Evolutionary conservation across 2,888 invertebrate species (phyloP), one percentile per base, ranked within the genome.

Genomic region (Eubasilissa splendida): DNA sequence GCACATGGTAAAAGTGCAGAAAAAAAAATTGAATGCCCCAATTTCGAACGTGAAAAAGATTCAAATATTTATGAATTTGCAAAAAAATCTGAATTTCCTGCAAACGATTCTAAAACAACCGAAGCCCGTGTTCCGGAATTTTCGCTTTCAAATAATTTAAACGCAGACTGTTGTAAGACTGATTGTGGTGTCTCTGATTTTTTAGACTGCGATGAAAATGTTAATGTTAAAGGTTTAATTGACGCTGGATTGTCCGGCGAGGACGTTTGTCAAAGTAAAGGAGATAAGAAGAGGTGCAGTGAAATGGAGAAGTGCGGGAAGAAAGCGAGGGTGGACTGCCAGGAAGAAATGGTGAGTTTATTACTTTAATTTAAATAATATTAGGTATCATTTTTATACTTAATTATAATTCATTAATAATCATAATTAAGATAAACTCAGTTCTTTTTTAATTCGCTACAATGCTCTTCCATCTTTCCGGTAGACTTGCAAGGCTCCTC

Each of bases 221-320:
- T 68, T n/a, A 52, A 68, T 14, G 68, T 8, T 12, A 50, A 33
- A 12, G 50, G 50, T 66, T 31, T 50, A 3, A 42, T 50, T 9
- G 33, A 42, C 5, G 52, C 33, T 31, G 52, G 10, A 8, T 68
- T 68, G 52, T n/a, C 42, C 9, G 71, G 12, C 53, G 56, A 74
- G 50, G 10, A 59, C 14, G 5, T 42, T 42, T 42, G 42, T 42
- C 42, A 12, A 11, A 68, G 66, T 11, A 42, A 11, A 54, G 73
- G 12, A 3, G 53, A 11, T 11, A 50, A 63, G 9, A 75, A 75
- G 50, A 52, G 63, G 12, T 9, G 60, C 9, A 63, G 76, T 12
- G 65, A 76, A 22, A 11, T 53, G 53, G 63, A 76, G 4, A 65
- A 65, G 53, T 50, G n/a, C n/a, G 53, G 22, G 5, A 76, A 76